Percentiles rank a stretch among this genome's conserved stretches.
phyloP scores from a whole-genome alignment of 2,888 invertebrate species.

The Acrocyrtus sp. region DNA sequence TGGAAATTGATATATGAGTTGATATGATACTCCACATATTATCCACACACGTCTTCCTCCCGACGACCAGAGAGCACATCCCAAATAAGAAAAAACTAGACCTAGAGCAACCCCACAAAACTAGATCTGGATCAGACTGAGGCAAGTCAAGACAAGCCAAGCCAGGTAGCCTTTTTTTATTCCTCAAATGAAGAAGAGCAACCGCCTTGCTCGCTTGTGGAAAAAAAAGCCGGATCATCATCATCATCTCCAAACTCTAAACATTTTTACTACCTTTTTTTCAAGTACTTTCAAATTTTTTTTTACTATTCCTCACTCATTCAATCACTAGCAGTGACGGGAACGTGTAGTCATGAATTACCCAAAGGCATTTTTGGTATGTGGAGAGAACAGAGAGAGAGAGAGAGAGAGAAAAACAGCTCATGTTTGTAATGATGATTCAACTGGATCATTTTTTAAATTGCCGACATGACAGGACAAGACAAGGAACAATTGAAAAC shows the following conservation, averaged over 20 bases:
- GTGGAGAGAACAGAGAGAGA: no score
- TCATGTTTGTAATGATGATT: slow-evolving; percentile 49
- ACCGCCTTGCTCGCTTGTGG: slow-evolving; percentile 18
- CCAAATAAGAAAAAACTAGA: no score
- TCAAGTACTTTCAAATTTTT: slow-evolving; percentile 37
- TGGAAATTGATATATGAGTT: slow-evolving; percentile 28
- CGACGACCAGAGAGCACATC: no score
- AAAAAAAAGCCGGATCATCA: no score
- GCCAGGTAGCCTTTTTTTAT: slow-evolving; percentile 39
- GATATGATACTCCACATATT: slow-evolving; percentile 30
- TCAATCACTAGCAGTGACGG: background rate
- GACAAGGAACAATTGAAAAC: slow-evolving; percentile 52
- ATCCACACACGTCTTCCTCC: slow-evolving; percentile 14
- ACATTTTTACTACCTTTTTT: no score
- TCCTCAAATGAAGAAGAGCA: slow-evolving; percentile 18
- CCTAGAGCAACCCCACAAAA: no score
- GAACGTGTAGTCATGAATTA: background rate
- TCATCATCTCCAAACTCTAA: no score
- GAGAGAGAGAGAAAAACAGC: no score
- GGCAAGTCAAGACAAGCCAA: slow-evolving; percentile 12
- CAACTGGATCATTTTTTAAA: slow-evolving; percentile 54
- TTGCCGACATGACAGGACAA: slow-evolving; percentile 53
- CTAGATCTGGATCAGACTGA: slow-evolving; percentile 41
- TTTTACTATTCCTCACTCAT: slow-evolving; percentile 15
- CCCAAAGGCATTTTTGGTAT: background rate